These are phyloP conservation scores for Sturmia bella DNA, from an alignment of 2,888 invertebrate genomes.

Conservation along the genomic window DNA sequence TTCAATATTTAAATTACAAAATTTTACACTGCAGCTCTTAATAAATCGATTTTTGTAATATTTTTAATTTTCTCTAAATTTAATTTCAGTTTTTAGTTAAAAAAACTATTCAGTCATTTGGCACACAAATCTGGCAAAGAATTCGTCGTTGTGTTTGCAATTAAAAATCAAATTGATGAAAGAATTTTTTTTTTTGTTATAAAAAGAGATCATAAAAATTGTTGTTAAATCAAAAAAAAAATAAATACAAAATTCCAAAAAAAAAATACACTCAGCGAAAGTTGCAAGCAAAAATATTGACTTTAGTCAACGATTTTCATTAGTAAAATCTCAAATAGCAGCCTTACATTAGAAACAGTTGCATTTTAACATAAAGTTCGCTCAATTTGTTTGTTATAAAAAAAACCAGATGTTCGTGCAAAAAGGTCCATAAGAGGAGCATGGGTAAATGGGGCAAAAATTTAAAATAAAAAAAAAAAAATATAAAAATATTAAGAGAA, in stretches of 20 bases:
- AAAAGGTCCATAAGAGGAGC: too few species aligned
- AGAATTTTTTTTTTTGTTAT: constrained; percentile 43
- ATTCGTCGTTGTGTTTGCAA: constrained; percentile 37
- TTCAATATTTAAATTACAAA: constrained; percentile 56
- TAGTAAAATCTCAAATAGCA: too few species aligned
- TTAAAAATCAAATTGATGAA: constrained; percentile 29
- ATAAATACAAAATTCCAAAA: neutral
- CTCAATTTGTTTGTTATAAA: too few species aligned
- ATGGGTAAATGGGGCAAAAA: too few species aligned
- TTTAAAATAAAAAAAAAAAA: too few species aligned
- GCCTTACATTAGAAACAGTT: too few species aligned
- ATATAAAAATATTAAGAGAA: too few species aligned
- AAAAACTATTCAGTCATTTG: constrained; percentile 82
- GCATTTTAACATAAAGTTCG: too few species aligned
- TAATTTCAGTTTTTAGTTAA: constrained; percentile 71
- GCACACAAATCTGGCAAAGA: constrained; percentile 80
- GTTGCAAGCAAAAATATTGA: too few species aligned
- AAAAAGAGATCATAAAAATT: constrained; percentile 57
- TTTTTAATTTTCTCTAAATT: constrained; percentile 24
- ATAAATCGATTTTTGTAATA: constrained; percentile 37
- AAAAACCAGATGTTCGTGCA: too few species aligned
- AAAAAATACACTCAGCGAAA: too few species aligned
- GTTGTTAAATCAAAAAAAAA: constrained; percentile 35
- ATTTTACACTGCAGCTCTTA: constrained; percentile 56
- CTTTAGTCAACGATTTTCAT: too few species aligned